phyloP scores from a whole-genome alignment of 2,888 invertebrate genomes.

The Drosophila prolongata region DNA sequence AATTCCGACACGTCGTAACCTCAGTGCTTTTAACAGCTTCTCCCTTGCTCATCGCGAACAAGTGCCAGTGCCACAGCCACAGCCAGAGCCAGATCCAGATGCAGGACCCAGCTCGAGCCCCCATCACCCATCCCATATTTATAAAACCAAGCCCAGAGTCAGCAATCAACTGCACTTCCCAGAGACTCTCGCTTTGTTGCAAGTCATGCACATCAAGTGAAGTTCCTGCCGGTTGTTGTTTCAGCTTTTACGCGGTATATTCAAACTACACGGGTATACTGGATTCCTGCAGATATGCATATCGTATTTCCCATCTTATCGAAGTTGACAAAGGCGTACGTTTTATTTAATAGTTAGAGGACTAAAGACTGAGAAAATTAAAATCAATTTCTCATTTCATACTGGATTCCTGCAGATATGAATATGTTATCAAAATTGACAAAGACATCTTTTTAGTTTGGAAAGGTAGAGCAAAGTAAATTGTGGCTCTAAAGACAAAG shows the following conservation, averaged over 20 bases:
- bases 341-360: no score
- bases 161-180: conserved; percentile 64
- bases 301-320: background rate
- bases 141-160: conserved; percentile 43
- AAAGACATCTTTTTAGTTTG: no score
- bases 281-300: background rate
- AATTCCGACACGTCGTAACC: conserved; percentile 79
- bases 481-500: no score
- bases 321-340: no score
- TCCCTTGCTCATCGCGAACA: conserved; percentile 10
- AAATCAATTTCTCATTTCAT: no score
- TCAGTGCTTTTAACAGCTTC: conserved; percentile 65
- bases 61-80: background rate
- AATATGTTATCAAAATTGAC: no score
- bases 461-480: no score
- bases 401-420: no score
- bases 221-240: conserved; percentile 47
- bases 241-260: conserved; percentile 1
- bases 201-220: conserved; percentile 73
- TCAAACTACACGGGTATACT: conserved; percentile 5
- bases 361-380: no score
- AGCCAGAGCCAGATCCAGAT: conserved; percentile 4
- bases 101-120: conserved; percentile 2
- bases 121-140: background rate
- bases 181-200: conserved; percentile 66